Conservation (phyloP, 2,888 invertebrate genomes). For the Eupithecia dodoneata region DNA sequence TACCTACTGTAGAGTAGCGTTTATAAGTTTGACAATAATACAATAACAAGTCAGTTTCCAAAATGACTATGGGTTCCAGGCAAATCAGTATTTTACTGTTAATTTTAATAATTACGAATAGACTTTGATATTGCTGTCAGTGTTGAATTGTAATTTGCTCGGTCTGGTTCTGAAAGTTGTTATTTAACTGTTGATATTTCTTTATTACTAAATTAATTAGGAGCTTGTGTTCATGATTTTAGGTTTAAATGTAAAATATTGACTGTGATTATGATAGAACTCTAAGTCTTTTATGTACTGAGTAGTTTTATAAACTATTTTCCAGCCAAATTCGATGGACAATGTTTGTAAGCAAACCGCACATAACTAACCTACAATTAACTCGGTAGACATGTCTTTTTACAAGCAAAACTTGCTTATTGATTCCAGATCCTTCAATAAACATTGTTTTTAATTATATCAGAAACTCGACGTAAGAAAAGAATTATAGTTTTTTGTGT, state of each 20-base stretch:
- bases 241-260: constrained; percentile 6
- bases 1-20: background rate
- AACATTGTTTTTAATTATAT: no score
- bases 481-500: no score
- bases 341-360: no score
- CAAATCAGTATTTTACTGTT: background rate
- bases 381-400: no score
- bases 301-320: constrained; percentile 7
- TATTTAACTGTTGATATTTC: background rate
- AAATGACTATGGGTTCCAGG: background rate
- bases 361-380: no score
- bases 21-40: background rate
- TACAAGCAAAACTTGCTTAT: no score
- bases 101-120: background rate
- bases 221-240: constrained; percentile 23
- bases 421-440: no score
- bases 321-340: background rate
- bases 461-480: no score
- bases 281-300: constrained; percentile 14
- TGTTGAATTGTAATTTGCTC: background rate
- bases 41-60: background rate
- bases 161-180: background rate
- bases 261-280: constrained; percentile 20
- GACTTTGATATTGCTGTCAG: background rate
- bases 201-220: background rate